Evolutionary conservation across 1,140 invertebrate species (phyloP).

Genomic region (Scaptomyza pallida): DNA sequence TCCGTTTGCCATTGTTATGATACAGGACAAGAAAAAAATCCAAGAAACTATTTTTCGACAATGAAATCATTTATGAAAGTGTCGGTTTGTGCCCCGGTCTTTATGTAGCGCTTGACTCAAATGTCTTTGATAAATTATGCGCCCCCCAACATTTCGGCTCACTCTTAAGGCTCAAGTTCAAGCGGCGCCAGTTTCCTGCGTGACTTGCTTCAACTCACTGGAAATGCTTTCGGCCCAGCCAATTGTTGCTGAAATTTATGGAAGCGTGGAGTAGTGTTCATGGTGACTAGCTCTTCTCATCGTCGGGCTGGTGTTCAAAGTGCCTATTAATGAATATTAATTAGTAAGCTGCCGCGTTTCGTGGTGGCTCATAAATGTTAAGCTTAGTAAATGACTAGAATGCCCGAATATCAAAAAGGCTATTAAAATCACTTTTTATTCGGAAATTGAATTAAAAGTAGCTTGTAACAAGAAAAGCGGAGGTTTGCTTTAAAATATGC

Average conservation of each 20-base stretch:
- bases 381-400: background rate
- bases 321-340: slow-evolving; percentile 49
- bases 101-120: slow-evolving; percentile 39
- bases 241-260: slow-evolving; percentile 53
- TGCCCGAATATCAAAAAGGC: slow-evolving; percentile 5
- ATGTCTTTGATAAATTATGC: slow-evolving; percentile 78
- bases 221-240: slow-evolving; percentile 18
- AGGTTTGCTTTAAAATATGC: background rate
- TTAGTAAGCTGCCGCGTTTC: slow-evolving; percentile 16
- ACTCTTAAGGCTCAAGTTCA: slow-evolving; percentile 21
- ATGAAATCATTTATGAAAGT: slow-evolving; percentile 77
- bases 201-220: background rate
- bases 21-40: slow-evolving; percentile 1
- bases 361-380: background rate
- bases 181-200: background rate
- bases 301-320: slow-evolving; percentile 5
- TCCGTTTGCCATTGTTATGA: slow-evolving; percentile 42
- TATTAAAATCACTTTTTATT: background rate
- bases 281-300: slow-evolving; percentile 7
- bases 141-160: background rate
- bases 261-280: background rate
- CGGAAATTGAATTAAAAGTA: background rate
- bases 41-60: slow-evolving; percentile 71
- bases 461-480: too few relatives aligned
- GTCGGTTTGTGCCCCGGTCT: slow-evolving; percentile 45